phyloP scores from a whole-genome alignment of 2,888 invertebrate species.

The Drosophila anceps region DNA sequence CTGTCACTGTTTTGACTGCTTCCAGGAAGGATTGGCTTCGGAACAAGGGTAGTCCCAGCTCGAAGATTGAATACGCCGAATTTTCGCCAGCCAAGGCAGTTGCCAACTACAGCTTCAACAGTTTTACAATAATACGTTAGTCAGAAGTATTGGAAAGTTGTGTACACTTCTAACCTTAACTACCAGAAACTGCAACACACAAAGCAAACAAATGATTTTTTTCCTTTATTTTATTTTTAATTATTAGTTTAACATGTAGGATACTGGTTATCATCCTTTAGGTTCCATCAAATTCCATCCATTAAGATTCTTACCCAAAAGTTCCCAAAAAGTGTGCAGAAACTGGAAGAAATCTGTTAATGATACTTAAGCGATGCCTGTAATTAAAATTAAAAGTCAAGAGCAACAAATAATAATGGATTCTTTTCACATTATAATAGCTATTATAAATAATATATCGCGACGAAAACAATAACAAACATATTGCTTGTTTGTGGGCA shows the following conservation, averaged over 20 bases:
- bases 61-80: constrained; percentile 90
- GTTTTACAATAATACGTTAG: constrained; percentile 86
- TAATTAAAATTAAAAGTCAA: not conserved
- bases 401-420: not conserved
- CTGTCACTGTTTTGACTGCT: constrained; percentile 23
- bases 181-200: not conserved
- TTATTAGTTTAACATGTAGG: not conserved
- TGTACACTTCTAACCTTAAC: not conserved
- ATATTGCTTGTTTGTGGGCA: constrained; percentile 34
- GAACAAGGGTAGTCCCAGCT: constrained; percentile 90
- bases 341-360: not conserved
- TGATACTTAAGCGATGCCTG: not conserved
- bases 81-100: constrained; percentile 89
- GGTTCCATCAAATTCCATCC: not conserved
- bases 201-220: not conserved
- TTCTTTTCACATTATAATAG: not conserved
- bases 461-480: constrained; percentile 46
- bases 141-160: not conserved
- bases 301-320: not conserved
- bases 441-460: not conserved
- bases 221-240: constrained; percentile 3
- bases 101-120: constrained; percentile 85
- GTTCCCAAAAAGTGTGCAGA: not conserved
- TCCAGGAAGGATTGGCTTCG: constrained; percentile 86
- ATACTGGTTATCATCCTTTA: not conserved